Evolutionary conservation across 2,888 invertebrate genomes (phyloP).

Genomic region (Tachina grossa): DNA sequence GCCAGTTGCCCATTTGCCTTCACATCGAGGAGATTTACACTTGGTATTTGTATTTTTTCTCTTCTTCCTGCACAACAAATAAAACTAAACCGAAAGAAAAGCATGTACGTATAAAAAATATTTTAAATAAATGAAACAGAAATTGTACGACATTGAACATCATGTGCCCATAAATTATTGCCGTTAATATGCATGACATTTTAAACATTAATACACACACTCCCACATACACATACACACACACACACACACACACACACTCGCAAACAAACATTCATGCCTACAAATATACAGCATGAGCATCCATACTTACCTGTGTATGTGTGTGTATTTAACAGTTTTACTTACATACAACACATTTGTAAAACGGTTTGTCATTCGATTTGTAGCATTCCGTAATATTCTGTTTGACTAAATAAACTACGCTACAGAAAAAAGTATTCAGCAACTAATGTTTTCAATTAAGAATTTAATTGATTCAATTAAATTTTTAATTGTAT

Average conservation of each 20-base stretch:
- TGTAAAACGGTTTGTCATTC: no score
- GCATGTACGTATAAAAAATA: neutral
- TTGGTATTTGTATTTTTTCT: neutral
- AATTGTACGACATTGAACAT: slow-evolving; percentile 56
- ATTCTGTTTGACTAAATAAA: no score
- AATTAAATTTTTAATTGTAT: no score
- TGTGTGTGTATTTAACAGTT: neutral
- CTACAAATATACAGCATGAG: neutral
- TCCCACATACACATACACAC: no score
- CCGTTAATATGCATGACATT: slow-evolving; percentile 47
- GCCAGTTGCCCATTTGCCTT: slow-evolving; percentile 35
- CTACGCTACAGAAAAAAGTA: no score
- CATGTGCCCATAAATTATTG: slow-evolving; percentile 68
- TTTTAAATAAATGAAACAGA: slow-evolving; percentile 46
- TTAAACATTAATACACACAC: slow-evolving; percentile 6
- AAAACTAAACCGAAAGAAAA: slow-evolving; percentile 46
- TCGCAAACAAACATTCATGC: neutral
- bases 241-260: neutral
- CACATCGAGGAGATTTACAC: slow-evolving; percentile 53
- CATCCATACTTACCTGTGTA: neutral
- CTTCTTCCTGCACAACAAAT: slow-evolving; percentile 20
- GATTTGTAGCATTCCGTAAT: no score
- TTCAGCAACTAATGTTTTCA: no score
- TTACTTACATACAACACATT: no score
- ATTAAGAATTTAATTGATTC: no score